A percentile compares a stretch with the other conserved stretches of the same genome.
Conservation (phyloP, 2,113 vertebrate species). For the Steatornis caripensis region DNA sequence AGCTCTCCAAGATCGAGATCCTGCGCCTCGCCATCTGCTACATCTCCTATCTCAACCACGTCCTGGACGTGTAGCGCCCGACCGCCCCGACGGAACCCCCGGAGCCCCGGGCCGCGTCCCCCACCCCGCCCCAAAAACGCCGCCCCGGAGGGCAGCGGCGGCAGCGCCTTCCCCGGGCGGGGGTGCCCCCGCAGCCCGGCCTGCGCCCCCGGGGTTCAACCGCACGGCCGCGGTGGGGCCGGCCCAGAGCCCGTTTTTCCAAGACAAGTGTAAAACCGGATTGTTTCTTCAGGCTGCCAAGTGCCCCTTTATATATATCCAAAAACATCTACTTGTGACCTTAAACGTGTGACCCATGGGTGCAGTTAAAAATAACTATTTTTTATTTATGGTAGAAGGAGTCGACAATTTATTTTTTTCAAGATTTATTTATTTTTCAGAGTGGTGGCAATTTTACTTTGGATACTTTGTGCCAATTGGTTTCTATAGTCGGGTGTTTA, state of each 20-base stretch:
- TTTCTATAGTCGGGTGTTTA: conserved; percentile 82
- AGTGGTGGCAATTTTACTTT: conserved; percentile 79
- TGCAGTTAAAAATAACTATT: conserved; percentile 83
- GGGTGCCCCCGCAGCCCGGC: neutral
- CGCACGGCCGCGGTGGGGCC: neutral
- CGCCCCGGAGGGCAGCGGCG: neutral
- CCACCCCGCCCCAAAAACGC: neutral
- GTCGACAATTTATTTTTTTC: conserved; percentile 77
- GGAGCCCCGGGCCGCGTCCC: neutral
- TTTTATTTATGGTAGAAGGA: conserved; percentile 87
- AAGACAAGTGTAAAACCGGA: conserved; percentile 49
- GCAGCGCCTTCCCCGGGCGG: neutral
- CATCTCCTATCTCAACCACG: conserved; percentile 81
- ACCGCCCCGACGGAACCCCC: neutral
- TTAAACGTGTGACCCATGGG: conserved; percentile 82
- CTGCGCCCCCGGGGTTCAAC: neutral
- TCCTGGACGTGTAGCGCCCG: conserved; percentile 72
- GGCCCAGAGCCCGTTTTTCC: neutral
- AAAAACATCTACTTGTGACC: conserved; percentile 88
- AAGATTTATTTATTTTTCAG: conserved; percentile 89
- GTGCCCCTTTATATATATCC: conserved; percentile 87
- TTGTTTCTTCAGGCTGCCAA: conserved; percentile 73
- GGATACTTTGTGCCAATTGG: conserved; percentile 80
- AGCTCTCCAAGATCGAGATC: conserved; percentile 82
- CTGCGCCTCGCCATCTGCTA: conserved; percentile 80